phyloP scores from a whole-genome alignment of 2,888 invertebrate species.

The Orchestes rusci region DNA sequence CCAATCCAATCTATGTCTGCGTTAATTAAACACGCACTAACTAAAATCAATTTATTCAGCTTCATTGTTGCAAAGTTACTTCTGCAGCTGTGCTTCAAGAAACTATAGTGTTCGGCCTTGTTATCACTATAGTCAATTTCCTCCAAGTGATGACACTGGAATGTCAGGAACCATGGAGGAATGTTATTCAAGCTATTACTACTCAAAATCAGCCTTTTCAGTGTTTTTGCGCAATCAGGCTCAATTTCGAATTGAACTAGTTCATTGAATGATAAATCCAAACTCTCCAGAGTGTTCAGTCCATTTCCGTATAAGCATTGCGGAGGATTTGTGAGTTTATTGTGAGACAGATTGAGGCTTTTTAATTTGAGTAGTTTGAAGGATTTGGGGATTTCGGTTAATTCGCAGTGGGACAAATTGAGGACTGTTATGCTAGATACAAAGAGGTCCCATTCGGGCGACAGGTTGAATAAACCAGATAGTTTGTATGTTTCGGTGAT shows the following conservation, averaged over 20 bases:
- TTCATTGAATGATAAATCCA: conserved; percentile 29
- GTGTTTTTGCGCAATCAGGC: conserved; percentile 26
- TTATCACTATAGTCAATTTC: conserved; percentile 31
- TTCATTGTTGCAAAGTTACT: conserved; percentile 22
- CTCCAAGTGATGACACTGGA: conserved; percentile 25
- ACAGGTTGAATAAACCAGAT: too few species aligned
- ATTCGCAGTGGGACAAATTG: conserved; percentile 25
- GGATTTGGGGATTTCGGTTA: conserved; percentile 24
- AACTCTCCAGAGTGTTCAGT: conserved; percentile 24
- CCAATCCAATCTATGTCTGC: conserved; percentile 28
- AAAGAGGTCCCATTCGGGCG: too few species aligned
- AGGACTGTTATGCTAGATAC: conserved; percentile 24
- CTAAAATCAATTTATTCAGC: conserved; percentile 26
- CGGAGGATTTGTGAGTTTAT: conserved; percentile 27
- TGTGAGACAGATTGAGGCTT: conserved; percentile 27
- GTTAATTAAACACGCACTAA: conserved; percentile 26
- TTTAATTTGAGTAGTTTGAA: conserved; percentile 25
- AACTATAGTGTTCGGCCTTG: conserved; percentile 25
- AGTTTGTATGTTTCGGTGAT: too few species aligned
- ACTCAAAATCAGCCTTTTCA: conserved; percentile 27
- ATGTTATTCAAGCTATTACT: conserved; percentile 27
- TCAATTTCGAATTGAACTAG: conserved; percentile 27
- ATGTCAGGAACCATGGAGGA: conserved; percentile 30
- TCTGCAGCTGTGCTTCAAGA: conserved; percentile 24
- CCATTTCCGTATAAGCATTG: conserved; percentile 28